Base-by-base conservation (phyloP, 2,113 vertebrate species). In the Thunnus maccoyii region DNA sequence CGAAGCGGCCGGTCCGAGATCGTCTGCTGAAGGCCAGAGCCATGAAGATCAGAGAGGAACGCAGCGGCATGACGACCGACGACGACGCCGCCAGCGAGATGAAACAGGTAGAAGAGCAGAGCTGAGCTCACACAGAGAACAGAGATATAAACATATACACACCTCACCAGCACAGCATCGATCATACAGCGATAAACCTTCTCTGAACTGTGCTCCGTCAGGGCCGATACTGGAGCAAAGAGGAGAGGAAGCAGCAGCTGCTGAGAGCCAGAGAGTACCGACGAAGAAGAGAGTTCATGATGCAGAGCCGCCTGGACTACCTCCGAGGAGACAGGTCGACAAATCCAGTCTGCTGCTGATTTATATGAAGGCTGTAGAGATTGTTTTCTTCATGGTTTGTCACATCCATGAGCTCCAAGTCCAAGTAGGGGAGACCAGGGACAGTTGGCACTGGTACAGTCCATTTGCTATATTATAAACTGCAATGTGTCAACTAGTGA, bases 171-270 rank as follows among this genome's bases (percentile, higher is more conserved):
- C 12, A 20, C 20, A n/a, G 52, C n/a, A n/a, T n/a, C n/a, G n/a
- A n/a, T n/a, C n/a, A n/a, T n/a, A n/a, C 55, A n/a, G n/a, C 13
- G 27, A 27, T 27, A 2, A 27, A 27, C 27, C 27, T 13, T 55
- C 55, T 57, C 32, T n/a, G n/a, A n/a, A n/a, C n/a, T n/a, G n/a
- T 41, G 22, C 17, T 27, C 5, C 11, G 4, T 62, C 81, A 96
- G 92, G 96, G 97, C 0, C 96, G 97, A 17, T 97, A 97, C 89
- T 97, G 97, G 97, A 97, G 96, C 94, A 96, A 95, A 76, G 96
- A 96, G 72, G 96, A 97, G 84, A 94, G 96, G 32, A 97, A 97
- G 85, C 96, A 96, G 90, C 96, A 97, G 85, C 91, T 97, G 78
- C 94, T 96, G 12, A 87, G 96, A 0, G 97, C 97, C 0, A 89